Percentiles rank a stretch among this genome's conserved stretches.
Conservation (phyloP, 1,140 invertebrate species). For the Caenorhabditis tropicalis region DNA sequence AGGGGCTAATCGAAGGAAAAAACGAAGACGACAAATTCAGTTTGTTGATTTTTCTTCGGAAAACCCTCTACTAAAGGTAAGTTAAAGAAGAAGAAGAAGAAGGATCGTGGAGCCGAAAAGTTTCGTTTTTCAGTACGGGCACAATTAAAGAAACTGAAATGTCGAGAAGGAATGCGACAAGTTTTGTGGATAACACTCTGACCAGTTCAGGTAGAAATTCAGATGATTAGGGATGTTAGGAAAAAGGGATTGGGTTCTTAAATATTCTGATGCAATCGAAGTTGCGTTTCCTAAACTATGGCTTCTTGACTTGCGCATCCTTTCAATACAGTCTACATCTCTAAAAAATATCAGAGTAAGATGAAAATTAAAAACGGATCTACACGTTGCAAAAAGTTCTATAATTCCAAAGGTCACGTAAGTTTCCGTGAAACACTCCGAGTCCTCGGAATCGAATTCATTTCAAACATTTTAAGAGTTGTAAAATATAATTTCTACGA, state of each 20-base stretch:
- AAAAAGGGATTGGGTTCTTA: neutral
- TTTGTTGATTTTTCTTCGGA: slow-evolving; percentile 43
- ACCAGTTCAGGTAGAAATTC: slow-evolving; percentile 24
- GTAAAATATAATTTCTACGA: slow-evolving; percentile 22
- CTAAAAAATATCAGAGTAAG: no score
- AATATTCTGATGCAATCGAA: no score
- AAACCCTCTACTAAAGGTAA: slow-evolving; percentile 24
- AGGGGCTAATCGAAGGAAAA: neutral
- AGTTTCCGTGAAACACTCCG: neutral
- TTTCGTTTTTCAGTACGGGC: neutral
- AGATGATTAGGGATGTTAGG: neutral
- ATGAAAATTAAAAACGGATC: no score
- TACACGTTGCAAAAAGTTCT: no score
- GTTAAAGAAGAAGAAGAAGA: neutral
- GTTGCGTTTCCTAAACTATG: no score
- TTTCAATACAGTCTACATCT: no score
- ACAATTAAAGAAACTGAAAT: slow-evolving; percentile 41
- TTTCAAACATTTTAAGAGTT: no score
- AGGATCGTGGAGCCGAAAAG: neutral
- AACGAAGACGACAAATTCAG: neutral
- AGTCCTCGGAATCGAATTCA: neutral
- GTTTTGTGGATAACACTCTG: slow-evolving; percentile 36
- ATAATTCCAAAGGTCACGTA: neutral
- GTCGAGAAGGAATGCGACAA: slow-evolving; percentile 40
- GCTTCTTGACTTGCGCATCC: no score